Conservation (phyloP, 2,113 vertebrate species). For the Marmota monax region DNA sequence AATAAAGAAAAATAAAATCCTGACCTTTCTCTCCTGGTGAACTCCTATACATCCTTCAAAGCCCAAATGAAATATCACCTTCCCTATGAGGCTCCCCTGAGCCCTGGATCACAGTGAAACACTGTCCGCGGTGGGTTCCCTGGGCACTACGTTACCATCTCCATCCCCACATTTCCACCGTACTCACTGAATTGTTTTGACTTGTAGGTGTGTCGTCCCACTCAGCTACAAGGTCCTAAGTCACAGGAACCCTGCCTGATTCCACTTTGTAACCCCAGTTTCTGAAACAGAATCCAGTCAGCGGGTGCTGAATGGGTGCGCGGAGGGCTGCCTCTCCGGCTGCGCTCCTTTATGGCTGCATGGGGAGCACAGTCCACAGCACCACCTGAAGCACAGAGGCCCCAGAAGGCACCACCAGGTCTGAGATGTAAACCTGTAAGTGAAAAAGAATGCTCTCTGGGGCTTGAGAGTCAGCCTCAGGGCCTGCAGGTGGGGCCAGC, state of each 20-base stretch:
- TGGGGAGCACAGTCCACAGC: background rate
- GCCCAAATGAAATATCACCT: background rate
- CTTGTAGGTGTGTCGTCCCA: background rate
- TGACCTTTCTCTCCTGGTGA: background rate
- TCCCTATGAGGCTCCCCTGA: background rate
- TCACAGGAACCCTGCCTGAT: background rate
- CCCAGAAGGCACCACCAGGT: background rate
- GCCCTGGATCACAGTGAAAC: background rate
- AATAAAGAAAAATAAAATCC: background rate
- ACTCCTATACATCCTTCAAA: conserved; percentile 39
- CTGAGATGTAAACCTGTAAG: background rate
- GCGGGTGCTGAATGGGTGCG: background rate
- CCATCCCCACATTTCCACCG: background rate
- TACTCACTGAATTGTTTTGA: background rate
- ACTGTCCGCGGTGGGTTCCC: background rate
- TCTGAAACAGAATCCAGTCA: background rate
- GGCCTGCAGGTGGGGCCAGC: background rate
- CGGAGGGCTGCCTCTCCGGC: background rate
- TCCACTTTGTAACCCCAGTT: background rate
- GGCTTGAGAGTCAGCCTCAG: background rate
- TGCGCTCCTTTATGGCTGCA: background rate
- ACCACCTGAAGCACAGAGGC: background rate
- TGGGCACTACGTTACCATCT: background rate
- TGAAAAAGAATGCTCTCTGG: background rate
- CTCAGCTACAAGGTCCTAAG: background rate